Base-by-base conservation (phyloP, 2,113 vertebrate genomes). In the Heteronetta atricapilla region DNA sequence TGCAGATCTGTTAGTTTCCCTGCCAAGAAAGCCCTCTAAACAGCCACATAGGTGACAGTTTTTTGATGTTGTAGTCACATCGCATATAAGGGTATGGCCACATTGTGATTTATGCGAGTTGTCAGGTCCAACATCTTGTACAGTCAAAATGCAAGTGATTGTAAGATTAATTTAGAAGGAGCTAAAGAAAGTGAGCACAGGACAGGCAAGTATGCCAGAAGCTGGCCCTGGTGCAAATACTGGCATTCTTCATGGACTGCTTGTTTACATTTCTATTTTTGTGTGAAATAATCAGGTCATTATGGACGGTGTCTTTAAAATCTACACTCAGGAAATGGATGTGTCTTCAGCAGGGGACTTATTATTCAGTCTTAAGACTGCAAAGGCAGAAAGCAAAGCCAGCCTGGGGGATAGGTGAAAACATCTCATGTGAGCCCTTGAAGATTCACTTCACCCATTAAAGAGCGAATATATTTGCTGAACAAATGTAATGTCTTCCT, bases 371-470 rank as follows among this genome's bases (percentile, higher is more conserved):
- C 22, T 23, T 59, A 69, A 72, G 50, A 60, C 29, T 20, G 63
- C 31, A 68, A 60, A 25, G 1, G 0, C 13, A 82, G 42, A 21
- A 72, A 18, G 25, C 3, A 79, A 72, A 82, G 28, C 0, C 4
- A 88, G 0, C 46, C 31, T 14, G 23, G 22, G 36, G 36, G 12
- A 7, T 33, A 14, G 6, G 53, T 63, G 23, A 82, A 59, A 3
- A 19, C 3, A 11, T 79, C 40, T 63, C 48, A 28, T 3, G 1
- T 53, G 13, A 90, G 38, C 34, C 20, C 40, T 34, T 29, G 26
- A 48, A 82, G 80, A 66, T 8, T 29, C 0, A 0, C 10, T 67
- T 67, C 42, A 34, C 0, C 11, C 33, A 21, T 34, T 64, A 21
- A 25, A 42, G 59, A 53, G 56, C 56, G 34, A 40, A 26, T 42